These are phyloP conservation scores for Bubalus kerabau DNA, from an alignment of 2,113 vertebrate species.

Conservation along the genomic window DNA sequence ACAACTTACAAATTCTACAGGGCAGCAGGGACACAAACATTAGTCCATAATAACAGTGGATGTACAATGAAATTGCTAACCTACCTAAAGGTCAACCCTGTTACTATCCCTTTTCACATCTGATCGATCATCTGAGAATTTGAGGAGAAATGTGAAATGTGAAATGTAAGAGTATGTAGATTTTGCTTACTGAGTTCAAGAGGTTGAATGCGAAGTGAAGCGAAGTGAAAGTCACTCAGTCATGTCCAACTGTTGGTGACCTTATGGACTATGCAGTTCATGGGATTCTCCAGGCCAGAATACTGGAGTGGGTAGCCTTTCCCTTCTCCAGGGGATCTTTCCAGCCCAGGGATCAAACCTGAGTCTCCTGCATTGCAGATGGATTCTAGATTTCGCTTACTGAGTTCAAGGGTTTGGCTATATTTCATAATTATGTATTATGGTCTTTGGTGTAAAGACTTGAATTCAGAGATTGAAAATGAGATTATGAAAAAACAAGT, in stretches of 20 bases:
- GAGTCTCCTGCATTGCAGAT: neutral
- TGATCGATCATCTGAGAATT: neutral
- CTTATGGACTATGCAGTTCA: neutral
- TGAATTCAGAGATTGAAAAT: neutral
- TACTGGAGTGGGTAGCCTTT: neutral
- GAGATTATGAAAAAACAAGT: neutral
- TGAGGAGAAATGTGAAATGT: neutral
- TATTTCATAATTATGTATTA: neutral
- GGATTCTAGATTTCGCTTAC: neutral
- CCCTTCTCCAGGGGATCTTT: neutral
- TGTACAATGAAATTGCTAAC: neutral
- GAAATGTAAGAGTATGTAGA: neutral
- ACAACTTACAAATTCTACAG: neutral
- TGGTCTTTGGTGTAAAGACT: neutral
- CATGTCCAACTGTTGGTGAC: neutral
- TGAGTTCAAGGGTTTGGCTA: neutral
- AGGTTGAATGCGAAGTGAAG: neutral
- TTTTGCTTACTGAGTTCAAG: neutral
- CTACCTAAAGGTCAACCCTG: neutral
- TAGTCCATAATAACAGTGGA: neutral
- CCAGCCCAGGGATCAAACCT: rapidly evolving
- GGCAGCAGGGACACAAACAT: neutral
- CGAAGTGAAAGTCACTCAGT: neutral
- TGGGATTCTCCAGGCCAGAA: neutral
- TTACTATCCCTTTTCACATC: neutral